Base-by-base conservation (phyloP, 2,797 vertebrate genomes). In the Platalea minor region DNA sequence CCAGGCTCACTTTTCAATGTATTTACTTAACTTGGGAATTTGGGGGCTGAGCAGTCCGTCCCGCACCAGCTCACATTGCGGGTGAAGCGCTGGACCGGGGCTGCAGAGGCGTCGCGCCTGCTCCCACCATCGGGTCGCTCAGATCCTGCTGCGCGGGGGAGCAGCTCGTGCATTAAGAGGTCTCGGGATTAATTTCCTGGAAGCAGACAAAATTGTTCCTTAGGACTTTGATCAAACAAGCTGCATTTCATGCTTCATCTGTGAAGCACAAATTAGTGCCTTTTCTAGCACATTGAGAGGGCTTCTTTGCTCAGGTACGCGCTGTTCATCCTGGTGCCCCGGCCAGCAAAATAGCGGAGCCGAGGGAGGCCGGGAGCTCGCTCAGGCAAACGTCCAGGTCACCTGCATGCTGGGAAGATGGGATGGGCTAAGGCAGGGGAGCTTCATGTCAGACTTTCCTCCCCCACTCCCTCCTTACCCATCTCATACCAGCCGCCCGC, bases 241-340 rank as follows among this genome's bases (percentile, higher is more conserved):
- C 67, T 82, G 59, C 24, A 7, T 68, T 73, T 75, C 8, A 3
- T 11, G 35, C 54, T 85, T 23, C 53, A 9, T 51, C 88, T 46
- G 57, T 39, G 65, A 45, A 65, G 46, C 37, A 63, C 60, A 46
- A 19, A 41, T 33, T 1, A 24, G 33, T 41, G 65, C 18, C 23
- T 74, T 65, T 28, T 45, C 28, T 75, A 70, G n/a, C 35, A 46
- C 12, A 0, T 0, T 7, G 43, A 35, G 56, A 74, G n/a, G 10
- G 13, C 50, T 35, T 13, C 53, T 45, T 74, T 0, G 0, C 35
- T 60, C 33, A 35, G 57, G 33, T 63, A 45, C 11, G 0, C 1
- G 0, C 24, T 33, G 48, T 5, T 72, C 63, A 33, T 87, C 60
- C 68, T 26, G 13, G 54, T 17, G 48, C 33, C 51, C 37, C 8